These are phyloP conservation scores for Baryphthengus martii DNA, from an alignment of 2,113 vertebrate species.

Conservation along the genomic window DNA sequence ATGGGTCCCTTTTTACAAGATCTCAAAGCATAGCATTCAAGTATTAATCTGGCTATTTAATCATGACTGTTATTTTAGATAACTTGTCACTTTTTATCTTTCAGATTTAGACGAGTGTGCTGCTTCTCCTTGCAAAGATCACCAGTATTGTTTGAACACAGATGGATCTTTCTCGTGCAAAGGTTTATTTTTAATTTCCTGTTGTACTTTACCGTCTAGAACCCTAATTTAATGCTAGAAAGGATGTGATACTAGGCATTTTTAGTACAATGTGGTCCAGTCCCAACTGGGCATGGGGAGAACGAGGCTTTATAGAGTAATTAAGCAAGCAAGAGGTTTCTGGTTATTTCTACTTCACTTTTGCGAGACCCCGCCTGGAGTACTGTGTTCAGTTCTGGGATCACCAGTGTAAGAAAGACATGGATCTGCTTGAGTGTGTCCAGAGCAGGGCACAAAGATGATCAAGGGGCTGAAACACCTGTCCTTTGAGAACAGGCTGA, in stretches of 20 bases:
- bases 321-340: background rate
- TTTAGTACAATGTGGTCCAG: background rate
- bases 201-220: background rate
- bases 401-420: background rate
- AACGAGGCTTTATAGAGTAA: background rate
- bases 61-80: background rate
- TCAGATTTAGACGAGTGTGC: slow-evolving; percentile 90
- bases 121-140: slow-evolving; percentile 75
- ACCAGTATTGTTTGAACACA: slow-evolving; percentile 85
- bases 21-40: background rate
- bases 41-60: background rate
- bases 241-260: background rate
- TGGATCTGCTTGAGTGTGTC: background rate
- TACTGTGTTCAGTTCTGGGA: background rate
- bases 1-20: background rate
- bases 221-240: background rate
- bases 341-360: background rate
- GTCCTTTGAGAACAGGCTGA: background rate
- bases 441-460: background rate
- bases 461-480: background rate
- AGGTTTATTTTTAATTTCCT: slow-evolving; percentile 68
- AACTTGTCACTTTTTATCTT: slow-evolving; percentile 10
- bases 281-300: background rate
- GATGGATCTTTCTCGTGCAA: slow-evolving; percentile 88
- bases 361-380: background rate